Percentiles rank a stretch among this genome's conserved stretches.
These are phyloP conservation scores for Aphelenchoides avenae DNA, from an alignment of 1,140 invertebrate species.

Conservation along the genomic window DNA sequence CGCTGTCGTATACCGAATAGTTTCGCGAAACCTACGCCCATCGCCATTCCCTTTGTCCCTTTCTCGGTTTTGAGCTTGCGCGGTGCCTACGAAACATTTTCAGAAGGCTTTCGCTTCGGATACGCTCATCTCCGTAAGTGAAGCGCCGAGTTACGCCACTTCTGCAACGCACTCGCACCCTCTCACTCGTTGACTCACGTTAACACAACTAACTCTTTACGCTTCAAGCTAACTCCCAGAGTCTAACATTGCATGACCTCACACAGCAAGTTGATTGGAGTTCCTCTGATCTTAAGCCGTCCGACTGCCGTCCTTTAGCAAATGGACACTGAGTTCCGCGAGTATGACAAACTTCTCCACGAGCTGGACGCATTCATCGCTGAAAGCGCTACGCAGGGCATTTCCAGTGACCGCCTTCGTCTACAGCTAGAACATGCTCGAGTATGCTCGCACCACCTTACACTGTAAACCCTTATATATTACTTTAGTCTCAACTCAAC, in stretches of 20 bases:
- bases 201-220: too few relatives aligned
- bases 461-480: not conserved
- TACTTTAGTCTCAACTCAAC: constrained; percentile 39
- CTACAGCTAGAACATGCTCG: constrained; percentile 49
- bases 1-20: not conserved
- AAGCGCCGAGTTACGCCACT: not conserved
- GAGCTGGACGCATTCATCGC: constrained; percentile 47
- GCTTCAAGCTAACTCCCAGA: too few relatives aligned
- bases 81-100: constrained; percentile 31
- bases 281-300: constrained; percentile 10
- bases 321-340: constrained; percentile 47
- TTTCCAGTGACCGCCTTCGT: constrained; percentile 42
- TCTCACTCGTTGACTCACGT: too few relatives aligned
- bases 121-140: constrained; percentile 43
- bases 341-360: constrained; percentile 43
- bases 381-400: constrained; percentile 38
- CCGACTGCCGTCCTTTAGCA: constrained; percentile 34
- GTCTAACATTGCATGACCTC: too few relatives aligned
- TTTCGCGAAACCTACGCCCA: too few relatives aligned
- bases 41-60: constrained; percentile 11
- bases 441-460: constrained; percentile 2
- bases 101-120: constrained; percentile 39
- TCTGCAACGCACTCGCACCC: too few relatives aligned
- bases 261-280: too few relatives aligned
- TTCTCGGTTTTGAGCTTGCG: constrained; percentile 7